Conservation (phyloP, 1,140 invertebrate genomes). For the Bombus terrestris region DNA sequence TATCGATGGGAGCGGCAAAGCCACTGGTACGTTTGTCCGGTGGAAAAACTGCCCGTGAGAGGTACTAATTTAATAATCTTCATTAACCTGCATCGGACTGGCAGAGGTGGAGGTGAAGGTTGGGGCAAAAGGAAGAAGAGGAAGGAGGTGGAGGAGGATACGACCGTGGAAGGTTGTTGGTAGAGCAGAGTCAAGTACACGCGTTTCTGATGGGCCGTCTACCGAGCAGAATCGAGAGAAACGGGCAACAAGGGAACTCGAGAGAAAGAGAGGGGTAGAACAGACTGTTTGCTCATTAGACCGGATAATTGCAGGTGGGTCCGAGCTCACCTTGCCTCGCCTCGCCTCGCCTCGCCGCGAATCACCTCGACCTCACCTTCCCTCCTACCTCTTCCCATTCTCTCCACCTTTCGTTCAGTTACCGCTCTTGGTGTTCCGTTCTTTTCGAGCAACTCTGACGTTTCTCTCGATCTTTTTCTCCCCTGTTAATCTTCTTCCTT, state of each 20-base stretch:
- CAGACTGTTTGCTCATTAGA: slow-evolving; percentile 81
- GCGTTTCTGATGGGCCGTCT: slow-evolving; percentile 64
- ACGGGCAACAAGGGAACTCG: slow-evolving; percentile 47
- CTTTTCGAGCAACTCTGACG: slow-evolving; percentile 18
- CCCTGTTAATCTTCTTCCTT: background rate
- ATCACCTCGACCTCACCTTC: slow-evolving; percentile 62
- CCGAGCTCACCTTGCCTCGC: slow-evolving; percentile 69
- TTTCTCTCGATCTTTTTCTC: background rate
- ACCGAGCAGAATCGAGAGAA: slow-evolving; percentile 56
- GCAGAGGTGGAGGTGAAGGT: slow-evolving; percentile 28
- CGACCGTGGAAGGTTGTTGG: slow-evolving; percentile 65
- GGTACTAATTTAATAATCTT: slow-evolving; percentile 79
- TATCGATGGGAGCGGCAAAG: slow-evolving; percentile 18
- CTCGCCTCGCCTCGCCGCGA: slow-evolving; percentile 55
- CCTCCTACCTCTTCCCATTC: slow-evolving; percentile 49
- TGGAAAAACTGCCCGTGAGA: slow-evolving; percentile 65
- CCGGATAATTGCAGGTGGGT: slow-evolving; percentile 80
- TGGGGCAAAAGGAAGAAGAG: slow-evolving; percentile 23
- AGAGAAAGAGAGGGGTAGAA: slow-evolving; percentile 48
- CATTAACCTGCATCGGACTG: slow-evolving; percentile 66
- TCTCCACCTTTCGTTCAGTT: slow-evolving; percentile 53
- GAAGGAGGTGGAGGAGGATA: slow-evolving; percentile 47
- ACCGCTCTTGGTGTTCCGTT: slow-evolving; percentile 48
- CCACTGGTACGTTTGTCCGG: slow-evolving; percentile 32
- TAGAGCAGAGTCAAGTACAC: slow-evolving; percentile 67